Evolutionary conservation across 2,113 vertebrate species (phyloP).

Genomic region (Centropus bengalensis): DNA sequence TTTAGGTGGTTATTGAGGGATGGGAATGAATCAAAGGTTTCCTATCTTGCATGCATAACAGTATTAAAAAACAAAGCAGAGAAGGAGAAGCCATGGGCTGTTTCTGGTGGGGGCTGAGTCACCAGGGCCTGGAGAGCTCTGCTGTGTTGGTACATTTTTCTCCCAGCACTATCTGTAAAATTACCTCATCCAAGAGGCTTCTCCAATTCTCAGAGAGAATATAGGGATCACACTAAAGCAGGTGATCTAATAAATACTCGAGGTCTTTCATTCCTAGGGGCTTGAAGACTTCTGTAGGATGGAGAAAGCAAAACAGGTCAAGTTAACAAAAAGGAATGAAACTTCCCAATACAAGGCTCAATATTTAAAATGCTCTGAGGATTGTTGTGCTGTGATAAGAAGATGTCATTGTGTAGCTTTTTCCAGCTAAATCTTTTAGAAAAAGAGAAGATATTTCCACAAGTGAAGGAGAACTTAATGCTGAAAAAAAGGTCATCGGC

Average conservation of each 20-base stretch:
- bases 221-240: background rate
- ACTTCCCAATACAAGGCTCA: background rate
- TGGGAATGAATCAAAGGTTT: background rate
- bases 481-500: background rate
- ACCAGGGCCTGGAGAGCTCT: background rate
- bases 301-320: background rate
- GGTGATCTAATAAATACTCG: background rate
- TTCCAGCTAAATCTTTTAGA: background rate
- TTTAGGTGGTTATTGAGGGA: background rate
- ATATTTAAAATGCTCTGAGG: background rate
- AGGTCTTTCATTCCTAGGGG: background rate
- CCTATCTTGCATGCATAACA: background rate
- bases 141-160: accelerated
- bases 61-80: background rate
- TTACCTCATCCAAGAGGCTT: background rate
- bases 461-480: background rate
- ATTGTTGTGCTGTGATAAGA: background rate
- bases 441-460: background rate
- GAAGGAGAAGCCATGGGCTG: background rate
- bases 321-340: background rate
- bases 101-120: background rate
- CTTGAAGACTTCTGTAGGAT: background rate
- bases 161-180: background rate
- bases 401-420: background rate
- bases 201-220: background rate